Percentiles rank a stretch among this genome's conserved stretches.
Evolutionary conservation across 2,797 vertebrate species (phyloP).

Genomic region (Muscicapa striata): DNA sequence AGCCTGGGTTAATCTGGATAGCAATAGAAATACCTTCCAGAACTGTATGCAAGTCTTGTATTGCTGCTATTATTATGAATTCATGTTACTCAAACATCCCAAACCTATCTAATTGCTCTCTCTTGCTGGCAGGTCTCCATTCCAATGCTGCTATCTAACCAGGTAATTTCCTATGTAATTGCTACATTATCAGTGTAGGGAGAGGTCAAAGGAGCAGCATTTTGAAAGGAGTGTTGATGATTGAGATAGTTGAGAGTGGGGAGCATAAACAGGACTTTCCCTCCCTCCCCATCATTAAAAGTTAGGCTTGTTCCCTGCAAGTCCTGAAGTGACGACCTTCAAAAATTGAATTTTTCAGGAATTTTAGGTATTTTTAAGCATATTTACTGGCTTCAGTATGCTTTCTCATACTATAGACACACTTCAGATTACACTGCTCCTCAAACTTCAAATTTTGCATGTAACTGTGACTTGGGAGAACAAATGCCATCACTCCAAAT

Average conservation of each 20-base stretch:
- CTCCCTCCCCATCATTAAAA: background rate
- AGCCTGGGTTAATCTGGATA: background rate
- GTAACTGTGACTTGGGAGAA: background rate
- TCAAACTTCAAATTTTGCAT: background rate
- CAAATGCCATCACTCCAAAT: background rate
- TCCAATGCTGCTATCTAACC: background rate
- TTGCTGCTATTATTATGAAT: background rate
- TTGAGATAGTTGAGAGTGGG: background rate
- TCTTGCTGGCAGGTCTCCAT: background rate
- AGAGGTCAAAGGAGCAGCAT: background rate
- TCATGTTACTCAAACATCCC: background rate
- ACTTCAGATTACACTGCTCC: background rate
- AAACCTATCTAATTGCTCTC: background rate
- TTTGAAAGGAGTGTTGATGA: background rate
- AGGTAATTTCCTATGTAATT: background rate
- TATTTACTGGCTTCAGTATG: background rate
- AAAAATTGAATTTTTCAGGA: background rate
- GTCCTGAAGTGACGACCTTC: background rate
- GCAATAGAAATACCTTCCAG: background rate
- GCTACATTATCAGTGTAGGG: background rate
- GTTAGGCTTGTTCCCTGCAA: background rate
- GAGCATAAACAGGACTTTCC: background rate
- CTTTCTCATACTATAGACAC: background rate
- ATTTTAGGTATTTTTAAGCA: background rate
- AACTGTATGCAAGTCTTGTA: background rate